These are phyloP conservation scores for Serrognathus titanus DNA, from an alignment of 2,888 invertebrate species.

Conservation along the genomic window DNA sequence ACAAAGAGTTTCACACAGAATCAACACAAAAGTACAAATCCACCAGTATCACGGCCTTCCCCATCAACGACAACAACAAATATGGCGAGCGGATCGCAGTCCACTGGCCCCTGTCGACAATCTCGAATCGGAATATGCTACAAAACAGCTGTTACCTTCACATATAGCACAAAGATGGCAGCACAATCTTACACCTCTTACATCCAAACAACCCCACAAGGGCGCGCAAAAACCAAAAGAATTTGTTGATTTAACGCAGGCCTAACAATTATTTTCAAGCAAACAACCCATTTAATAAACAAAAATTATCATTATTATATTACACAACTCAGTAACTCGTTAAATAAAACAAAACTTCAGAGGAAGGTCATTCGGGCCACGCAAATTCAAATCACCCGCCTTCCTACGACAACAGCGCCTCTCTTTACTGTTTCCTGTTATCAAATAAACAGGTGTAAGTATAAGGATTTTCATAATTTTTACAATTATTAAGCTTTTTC, in stretches of 20 bases:
- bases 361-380: too few species aligned
- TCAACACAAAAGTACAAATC: slow-evolving; percentile 34
- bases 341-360: too few species aligned
- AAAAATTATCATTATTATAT: too few species aligned
- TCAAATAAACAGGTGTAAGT: slow-evolving; percentile 12
- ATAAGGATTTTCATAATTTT: background rate
- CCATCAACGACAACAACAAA: slow-evolving; percentile 78
- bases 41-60: slow-evolving; percentile 51
- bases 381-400: slow-evolving; percentile 8
- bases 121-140: slow-evolving; percentile 10
- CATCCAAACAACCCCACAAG: background rate
- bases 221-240: background rate
- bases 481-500: too few species aligned
- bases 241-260: background rate
- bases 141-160: slow-evolving; percentile 16
- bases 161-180: slow-evolving; percentile 12
- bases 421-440: slow-evolving; percentile 12
- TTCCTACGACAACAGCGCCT: background rate
- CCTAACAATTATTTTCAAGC: background rate
- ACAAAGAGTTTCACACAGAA: slow-evolving; percentile 36
- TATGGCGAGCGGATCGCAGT: slow-evolving; percentile 60
- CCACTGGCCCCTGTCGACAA: slow-evolving; percentile 29
- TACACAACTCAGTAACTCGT: too few species aligned
- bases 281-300: too few species aligned
- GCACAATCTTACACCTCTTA: background rate